Evolutionary conservation across 2,797 vertebrate species (phyloP), one percentile per base, ranked within the genome.

Genomic region (Gephyroberyx darwinii): DNA sequence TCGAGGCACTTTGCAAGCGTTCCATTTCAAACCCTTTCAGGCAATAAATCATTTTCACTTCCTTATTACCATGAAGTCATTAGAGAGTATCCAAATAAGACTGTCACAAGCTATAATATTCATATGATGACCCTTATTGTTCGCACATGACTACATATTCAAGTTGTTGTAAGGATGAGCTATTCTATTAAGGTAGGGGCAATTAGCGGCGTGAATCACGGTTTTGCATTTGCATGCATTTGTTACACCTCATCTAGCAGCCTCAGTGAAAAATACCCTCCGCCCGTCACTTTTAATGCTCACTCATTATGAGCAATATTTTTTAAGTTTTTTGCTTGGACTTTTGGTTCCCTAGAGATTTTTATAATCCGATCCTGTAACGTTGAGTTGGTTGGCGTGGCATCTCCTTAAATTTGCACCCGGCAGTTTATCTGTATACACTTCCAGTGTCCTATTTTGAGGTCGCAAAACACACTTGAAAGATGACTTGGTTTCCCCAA

Each of bases 161-260:
- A 65, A 68, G 50, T 71, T 75, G 4, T 16, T 8, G 64, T 47
- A 19, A 5, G 19, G 73, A 39, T 56, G 48, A 63, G 50, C n/a
- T 77, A 69, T 72, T 71, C 41, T 73, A 45, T 77, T 65, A 56
- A 22, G 37, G 56, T 13, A 58, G 19, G 52, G 47, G 39, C 74
- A 78, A 81, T 87, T 78, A 78, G 65, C 57, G 20, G 37, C 30
- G 48, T 78, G 67, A 86, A 54, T 80, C 76, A 60, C 39, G 22
- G 33, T 63, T 45, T 19, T 48, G 61, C 30, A 53, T 84, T 80
- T 75, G 13, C 45, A 59, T 1, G 8, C 69, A 81, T 76, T 74
- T 68, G 62, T 61, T 78, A 69, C 68, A 61, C 69, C 59, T 66
- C 71, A 59, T 37, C 37, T 45, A 57, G 58, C 68, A 75, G 55